A percentile compares a stretch with the other conserved stretches of the same genome.
Evolutionary conservation across 2,113 vertebrate genomes (phyloP).

Genomic region (Chloroceryle aenea): DNA sequence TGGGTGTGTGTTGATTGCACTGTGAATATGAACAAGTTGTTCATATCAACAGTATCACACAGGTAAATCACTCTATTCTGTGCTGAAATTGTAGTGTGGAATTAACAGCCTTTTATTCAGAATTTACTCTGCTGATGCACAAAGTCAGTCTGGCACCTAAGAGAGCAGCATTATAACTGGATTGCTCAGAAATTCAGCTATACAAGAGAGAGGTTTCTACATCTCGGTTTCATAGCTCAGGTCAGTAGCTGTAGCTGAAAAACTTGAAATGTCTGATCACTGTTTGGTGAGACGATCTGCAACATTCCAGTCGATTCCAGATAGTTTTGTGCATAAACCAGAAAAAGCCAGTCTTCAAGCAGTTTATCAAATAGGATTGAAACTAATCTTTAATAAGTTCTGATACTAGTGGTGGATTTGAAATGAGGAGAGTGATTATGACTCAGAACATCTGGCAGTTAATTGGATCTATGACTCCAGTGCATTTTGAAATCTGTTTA

Average conservation of each 20-base stretch:
- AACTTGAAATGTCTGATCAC: neutral
- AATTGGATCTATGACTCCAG: neutral
- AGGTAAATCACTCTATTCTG: neutral
- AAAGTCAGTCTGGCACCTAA: neutral
- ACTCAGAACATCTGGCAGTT: conserved; percentile 1
- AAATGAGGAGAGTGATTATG: neutral
- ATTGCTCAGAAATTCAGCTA: neutral
- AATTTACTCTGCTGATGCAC: neutral
- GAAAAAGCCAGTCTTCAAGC: neutral
- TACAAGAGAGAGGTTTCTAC: neutral
- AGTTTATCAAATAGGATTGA: neutral
- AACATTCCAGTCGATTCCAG: neutral
- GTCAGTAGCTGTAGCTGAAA: neutral
- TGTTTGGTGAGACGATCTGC: neutral
- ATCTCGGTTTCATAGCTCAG: neutral
- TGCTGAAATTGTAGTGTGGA: neutral
- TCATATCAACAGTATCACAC: neutral
- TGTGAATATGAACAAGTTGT: neutral
- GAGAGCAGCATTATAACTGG: neutral
- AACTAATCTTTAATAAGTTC: neutral
- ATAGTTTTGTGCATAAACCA: neutral
- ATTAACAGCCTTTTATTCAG: neutral
- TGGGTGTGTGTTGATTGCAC: neutral
- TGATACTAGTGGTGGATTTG: neutral
- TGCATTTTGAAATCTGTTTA: neutral